Evolutionary conservation across 2,888 invertebrate genomes (phyloP).

Genomic region (Parnassius apollo): DNA sequence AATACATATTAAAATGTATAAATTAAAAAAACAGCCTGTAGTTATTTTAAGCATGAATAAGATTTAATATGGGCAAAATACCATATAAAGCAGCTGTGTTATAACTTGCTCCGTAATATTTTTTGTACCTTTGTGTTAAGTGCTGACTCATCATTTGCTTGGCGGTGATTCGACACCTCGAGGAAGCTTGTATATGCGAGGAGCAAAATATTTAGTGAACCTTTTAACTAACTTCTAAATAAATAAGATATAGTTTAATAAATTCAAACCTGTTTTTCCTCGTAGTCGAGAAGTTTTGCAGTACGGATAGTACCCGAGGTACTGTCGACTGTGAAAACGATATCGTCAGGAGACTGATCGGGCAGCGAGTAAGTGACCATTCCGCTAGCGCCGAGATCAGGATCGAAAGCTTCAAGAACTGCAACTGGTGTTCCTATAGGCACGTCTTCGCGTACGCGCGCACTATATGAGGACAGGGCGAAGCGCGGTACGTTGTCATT

Average conservation of each 20-base stretch:
- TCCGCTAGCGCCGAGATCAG: conserved; percentile 92
- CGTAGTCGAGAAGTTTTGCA: conserved; percentile 90
- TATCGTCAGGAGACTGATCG: conserved; percentile 84
- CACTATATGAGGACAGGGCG: conserved; percentile 86
- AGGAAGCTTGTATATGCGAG: too few relatives aligned
- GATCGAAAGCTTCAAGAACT: conserved; percentile 89
- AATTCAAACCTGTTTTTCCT: conserved; percentile 85
- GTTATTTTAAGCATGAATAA: too few relatives aligned
- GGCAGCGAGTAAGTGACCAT: conserved; percentile 89
- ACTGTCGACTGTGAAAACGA: conserved; percentile 90
- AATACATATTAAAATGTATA: too few relatives aligned
- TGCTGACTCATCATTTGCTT: too few relatives aligned
- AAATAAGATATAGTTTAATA: not conserved
- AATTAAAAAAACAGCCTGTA: too few relatives aligned
- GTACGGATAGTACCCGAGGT: conserved; percentile 93
- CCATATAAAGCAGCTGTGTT: too few relatives aligned
- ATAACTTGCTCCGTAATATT: too few relatives aligned
- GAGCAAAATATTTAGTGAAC: too few relatives aligned
- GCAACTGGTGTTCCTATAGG: conserved; percentile 93
- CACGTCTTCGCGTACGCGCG: conserved; percentile 94
- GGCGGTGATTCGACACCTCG: too few relatives aligned
- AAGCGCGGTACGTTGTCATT: conserved; percentile 95
- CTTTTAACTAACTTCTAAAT: too few relatives aligned
- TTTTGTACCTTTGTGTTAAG: too few relatives aligned
- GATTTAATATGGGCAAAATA: too few relatives aligned